A percentile compares a stretch with the other conserved stretches of the same genome.
Conservation (phyloP, 2,113 vertebrate genomes). For the Atherinomorus stipes region DNA sequence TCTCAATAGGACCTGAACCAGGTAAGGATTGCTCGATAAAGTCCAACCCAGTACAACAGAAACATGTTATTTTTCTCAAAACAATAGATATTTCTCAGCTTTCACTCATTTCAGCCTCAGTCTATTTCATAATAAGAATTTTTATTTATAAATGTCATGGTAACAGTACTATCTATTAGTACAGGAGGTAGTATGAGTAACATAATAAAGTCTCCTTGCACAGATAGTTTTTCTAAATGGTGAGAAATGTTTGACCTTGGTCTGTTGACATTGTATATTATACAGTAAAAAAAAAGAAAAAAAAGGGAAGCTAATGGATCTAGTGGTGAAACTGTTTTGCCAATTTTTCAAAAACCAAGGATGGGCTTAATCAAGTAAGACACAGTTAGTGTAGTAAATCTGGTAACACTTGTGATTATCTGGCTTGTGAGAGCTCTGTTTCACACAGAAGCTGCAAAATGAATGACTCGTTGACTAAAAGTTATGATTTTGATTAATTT, state of each 20-base stretch:
- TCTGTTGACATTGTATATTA: background rate
- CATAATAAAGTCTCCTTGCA: background rate
- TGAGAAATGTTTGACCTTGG: background rate
- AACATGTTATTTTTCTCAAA: background rate
- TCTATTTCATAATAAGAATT: background rate
- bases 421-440: too few relatives aligned
- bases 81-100: background rate
- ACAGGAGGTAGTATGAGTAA: background rate
- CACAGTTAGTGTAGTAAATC: too few relatives aligned
- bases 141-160: background rate
- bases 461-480: too few relatives aligned
- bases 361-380: slow-evolving; percentile 1
- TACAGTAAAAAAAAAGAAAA: background rate
- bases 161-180: background rate
- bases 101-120: background rate
- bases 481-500: too few relatives aligned
- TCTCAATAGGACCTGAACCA: too few relatives aligned
- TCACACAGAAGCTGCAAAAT: too few relatives aligned
- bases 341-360: background rate
- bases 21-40: too few relatives aligned
- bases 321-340: background rate
- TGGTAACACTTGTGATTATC: too few relatives aligned
- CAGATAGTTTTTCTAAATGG: too few relatives aligned
- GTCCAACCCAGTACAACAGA: slow-evolving; percentile 38
- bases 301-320: background rate